Evolutionary conservation across 2,797 vertebrate species (phyloP), one percentile per base, ranked within the genome.

Genomic region (Phylloscopus collybita): DNA sequence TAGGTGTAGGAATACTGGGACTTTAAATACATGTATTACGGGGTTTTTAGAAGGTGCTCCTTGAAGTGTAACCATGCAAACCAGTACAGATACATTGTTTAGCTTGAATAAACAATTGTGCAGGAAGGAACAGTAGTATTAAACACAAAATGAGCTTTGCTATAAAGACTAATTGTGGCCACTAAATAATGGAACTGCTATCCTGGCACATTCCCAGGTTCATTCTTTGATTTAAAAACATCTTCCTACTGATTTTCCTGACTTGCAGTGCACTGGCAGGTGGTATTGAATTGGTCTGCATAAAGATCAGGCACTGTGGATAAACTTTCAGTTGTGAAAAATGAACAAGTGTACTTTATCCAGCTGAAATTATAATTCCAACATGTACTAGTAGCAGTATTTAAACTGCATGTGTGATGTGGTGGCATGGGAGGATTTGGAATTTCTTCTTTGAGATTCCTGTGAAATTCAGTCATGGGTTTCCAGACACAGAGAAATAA

Each of bases 271-370:
- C 23, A 23, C 49, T 73, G n/a, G 51, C 54, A 76, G 62, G 56
- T 92, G 70, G 51, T 79, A 12, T 51, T 95, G 76, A 88, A 71
- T 93, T 90, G 53, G 15, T 57, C 47, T 89, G 5, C 2, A 1
- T 81, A 76, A 85, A 80, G 67, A 73, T 57, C 32, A 56, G 61
- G 38, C 32, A 70, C 45, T 86, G 53, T 56, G 80, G 67, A 54
- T 80, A 76, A 92, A 91, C 51, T 89, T 93, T 29, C 50, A 86
- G 30, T 61, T 88, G 54, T 21, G 49, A 74, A 80, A 88, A 90
- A 57, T 67, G n/a, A 88, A 38, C 21, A 60, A 74, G 36, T 42
- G 26, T 60, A 53, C 36, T 73, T 86, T 86, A 85, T 53, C 29
- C 67, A 51, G 21, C 53, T 86, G 57, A 45, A 96, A 59, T 36